Percentiles rank a stretch among this genome's conserved stretches.
These are phyloP conservation scores for Heliconius himera DNA, from an alignment of 1,140 invertebrate genomes.

Conservation along the genomic window DNA sequence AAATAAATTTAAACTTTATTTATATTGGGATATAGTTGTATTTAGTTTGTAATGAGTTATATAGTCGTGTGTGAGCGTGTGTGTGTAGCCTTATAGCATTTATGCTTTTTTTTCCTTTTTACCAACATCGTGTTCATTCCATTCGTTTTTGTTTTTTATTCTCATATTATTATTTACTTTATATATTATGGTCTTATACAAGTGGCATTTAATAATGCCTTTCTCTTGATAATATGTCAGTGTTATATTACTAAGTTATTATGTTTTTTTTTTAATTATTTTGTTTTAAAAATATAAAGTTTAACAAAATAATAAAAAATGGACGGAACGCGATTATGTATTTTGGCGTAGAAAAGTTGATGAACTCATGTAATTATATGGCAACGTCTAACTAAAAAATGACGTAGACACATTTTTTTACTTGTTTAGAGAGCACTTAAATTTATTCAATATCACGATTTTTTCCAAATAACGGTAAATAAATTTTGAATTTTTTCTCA, in stretches of 20 bases:
- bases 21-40: background rate
- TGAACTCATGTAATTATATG: constrained; percentile 20
- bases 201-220: constrained; percentile 9
- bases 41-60: background rate
- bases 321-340: constrained; percentile 20
- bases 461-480: background rate
- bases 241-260: background rate
- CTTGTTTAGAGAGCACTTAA: background rate
- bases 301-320: constrained; percentile 24
- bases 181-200: background rate
- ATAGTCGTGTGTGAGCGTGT: constrained; percentile 23
- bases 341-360: constrained; percentile 32
- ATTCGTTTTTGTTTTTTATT: constrained; percentile 37
- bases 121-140: constrained; percentile 33
- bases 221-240: background rate
- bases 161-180: constrained; percentile 12
- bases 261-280: background rate
- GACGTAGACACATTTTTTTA: constrained; percentile 5
- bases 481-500: background rate
- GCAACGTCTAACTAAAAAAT: background rate
- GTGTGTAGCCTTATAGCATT: constrained; percentile 42
- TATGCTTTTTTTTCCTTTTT: constrained; percentile 37
- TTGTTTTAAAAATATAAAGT: background rate
- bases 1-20: background rate
- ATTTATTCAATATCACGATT: background rate